Evolutionary conservation across 2,797 vertebrate species (phyloP).

Genomic region (Semaprochilodus insignis): DNA sequence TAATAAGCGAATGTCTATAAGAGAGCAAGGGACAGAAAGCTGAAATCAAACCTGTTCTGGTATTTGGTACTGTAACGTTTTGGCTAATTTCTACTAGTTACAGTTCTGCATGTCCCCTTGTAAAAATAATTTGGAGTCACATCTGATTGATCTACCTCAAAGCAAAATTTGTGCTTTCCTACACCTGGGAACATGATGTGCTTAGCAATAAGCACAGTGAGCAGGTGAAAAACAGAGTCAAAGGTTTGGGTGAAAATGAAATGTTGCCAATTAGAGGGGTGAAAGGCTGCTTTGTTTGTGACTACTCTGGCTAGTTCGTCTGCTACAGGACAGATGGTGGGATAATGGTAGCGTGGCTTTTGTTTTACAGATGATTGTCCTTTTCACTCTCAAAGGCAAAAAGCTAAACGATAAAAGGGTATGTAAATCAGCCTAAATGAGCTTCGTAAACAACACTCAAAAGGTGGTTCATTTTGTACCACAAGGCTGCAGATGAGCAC

Average conservation of each 20-base stretch:
- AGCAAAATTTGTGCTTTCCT: background rate
- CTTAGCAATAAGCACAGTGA: background rate
- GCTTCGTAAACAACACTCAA: background rate
- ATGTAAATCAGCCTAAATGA: conserved; percentile 3
- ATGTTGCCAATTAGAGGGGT: background rate
- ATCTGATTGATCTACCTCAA: background rate
- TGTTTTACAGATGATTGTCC: conserved; percentile 14
- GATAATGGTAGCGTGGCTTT: conserved; percentile 2
- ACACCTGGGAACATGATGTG: background rate
- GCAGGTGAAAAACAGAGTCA: background rate
- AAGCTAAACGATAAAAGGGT: background rate
- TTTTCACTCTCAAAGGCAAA: conserved; percentile 10
- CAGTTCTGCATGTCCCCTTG: no score
- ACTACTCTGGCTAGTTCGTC: background rate
- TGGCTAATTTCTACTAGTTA: no score
- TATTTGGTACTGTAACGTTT: no score
- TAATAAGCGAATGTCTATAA: no score
- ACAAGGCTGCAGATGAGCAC: background rate
- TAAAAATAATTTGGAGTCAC: background rate
- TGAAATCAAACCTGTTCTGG: no score
- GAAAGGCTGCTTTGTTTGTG: background rate
- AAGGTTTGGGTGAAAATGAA: background rate
- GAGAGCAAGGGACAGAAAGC: no score
- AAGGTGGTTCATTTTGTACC: background rate
- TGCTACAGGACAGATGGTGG: conserved; percentile 4